These are phyloP conservation scores for Amphiduros pacificus DNA, from an alignment of 2,888 invertebrate species.

Conservation along the genomic window DNA sequence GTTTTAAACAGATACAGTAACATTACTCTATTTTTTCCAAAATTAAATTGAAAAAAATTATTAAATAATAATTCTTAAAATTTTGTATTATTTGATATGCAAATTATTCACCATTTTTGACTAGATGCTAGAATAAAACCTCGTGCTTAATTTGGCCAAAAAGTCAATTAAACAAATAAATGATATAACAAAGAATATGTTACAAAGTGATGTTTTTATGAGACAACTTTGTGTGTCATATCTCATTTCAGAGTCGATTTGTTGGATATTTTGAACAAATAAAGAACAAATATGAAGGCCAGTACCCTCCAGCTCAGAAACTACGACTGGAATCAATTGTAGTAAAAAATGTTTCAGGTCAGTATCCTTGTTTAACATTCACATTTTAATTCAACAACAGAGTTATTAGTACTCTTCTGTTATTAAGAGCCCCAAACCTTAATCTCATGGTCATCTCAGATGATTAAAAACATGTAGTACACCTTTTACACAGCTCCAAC, in stretches of 20 bases:
- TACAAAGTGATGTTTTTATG: neutral
- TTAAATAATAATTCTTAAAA: too few species aligned
- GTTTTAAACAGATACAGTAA: too few species aligned
- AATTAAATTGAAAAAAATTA: too few species aligned
- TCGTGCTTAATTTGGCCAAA: too few species aligned
- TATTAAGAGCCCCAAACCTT: neutral
- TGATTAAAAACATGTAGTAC: too few species aligned
- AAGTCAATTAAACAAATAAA: neutral
- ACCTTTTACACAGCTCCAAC: too few species aligned
- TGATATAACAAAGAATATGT: neutral
- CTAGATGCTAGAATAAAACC: too few species aligned
- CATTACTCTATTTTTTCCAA: too few species aligned
- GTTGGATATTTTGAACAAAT: constrained; percentile 62
- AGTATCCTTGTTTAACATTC: neutral
- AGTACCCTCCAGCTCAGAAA: constrained; percentile 53
- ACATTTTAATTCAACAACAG: too few species aligned
- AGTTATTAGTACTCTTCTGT: neutral
- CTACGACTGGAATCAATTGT: constrained; percentile 54
- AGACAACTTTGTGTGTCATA: neutral
- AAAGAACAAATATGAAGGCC: constrained; percentile 53
- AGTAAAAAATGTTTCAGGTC: constrained; percentile 56
- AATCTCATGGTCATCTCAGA: neutral
- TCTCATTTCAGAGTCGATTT: constrained; percentile 59
- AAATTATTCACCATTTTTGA: too few species aligned
- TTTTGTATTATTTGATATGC: too few species aligned